phyloP scores from a whole-genome alignment of 2,113 vertebrate genomes.

The Oxyruncus cristatus region DNA sequence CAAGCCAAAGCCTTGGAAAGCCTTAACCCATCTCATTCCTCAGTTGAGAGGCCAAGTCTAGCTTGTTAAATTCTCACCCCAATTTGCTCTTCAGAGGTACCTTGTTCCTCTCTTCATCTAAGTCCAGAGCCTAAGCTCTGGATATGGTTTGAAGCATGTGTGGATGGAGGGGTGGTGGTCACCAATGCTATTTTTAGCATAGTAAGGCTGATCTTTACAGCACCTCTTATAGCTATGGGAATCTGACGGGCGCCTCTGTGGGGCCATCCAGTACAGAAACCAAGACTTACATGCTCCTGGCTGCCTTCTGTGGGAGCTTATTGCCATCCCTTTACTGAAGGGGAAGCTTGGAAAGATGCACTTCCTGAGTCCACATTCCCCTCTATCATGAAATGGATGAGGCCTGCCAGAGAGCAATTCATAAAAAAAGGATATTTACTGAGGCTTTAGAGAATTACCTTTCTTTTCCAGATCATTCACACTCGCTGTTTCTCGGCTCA shows the following conservation, averaged over 20 bases:
- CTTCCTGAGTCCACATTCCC: not conserved
- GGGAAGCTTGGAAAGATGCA: not conserved
- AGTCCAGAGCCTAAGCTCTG: not conserved
- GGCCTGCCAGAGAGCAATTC: not conserved
- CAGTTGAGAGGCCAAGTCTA: not conserved
- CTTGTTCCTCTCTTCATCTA: not conserved
- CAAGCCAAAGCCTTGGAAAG: not conserved
- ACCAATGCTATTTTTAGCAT: rapidly evolving
- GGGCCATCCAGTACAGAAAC: not conserved
- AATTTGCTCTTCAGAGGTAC: not conserved
- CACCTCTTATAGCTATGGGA: not conserved
- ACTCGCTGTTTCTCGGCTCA: not conserved
- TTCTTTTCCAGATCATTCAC: not conserved
- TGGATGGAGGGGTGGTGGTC: not conserved
- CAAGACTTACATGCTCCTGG: not conserved
- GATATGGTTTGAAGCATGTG: not conserved
- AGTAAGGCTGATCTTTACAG: not conserved
- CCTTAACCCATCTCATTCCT: not conserved
- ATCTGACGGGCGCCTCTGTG: not conserved
- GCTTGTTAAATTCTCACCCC: not conserved
- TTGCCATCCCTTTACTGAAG: not conserved
- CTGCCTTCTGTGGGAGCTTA: not conserved
- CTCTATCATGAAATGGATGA: not conserved
- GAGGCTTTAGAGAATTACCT: not conserved
- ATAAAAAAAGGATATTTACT: not conserved